Conservation (phyloP, 1,140 invertebrate genomes). For the Hycleus cichorii region DNA sequence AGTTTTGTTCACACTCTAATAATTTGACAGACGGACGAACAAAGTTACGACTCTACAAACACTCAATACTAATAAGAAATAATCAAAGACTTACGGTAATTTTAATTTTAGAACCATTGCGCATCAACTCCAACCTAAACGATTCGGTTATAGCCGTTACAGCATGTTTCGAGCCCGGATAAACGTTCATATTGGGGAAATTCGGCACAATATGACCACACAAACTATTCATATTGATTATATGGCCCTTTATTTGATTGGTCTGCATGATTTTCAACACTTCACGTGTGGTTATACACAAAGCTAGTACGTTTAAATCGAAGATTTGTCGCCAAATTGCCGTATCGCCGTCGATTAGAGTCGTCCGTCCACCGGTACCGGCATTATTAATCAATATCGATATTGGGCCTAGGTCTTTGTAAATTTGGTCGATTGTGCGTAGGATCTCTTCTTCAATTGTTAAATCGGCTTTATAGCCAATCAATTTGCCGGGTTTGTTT, state of each 20-base stretch:
- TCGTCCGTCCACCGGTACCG: conserved; percentile 34
- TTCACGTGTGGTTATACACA: conserved; percentile 48
- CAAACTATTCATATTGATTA: conserved; percentile 46
- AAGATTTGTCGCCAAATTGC: conserved; percentile 33
- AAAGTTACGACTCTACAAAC: background rate
- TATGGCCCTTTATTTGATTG: conserved; percentile 30
- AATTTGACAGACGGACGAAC: background rate
- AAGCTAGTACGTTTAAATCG: conserved; percentile 51
- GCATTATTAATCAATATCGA: conserved; percentile 64
- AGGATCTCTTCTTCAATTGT: conserved; percentile 50
- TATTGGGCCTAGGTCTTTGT: conserved; percentile 49
- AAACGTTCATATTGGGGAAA: conserved; percentile 42
- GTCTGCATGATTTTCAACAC: conserved; percentile 49
- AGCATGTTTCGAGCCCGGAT: conserved; percentile 53
- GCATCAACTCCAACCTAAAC: conserved; percentile 45
- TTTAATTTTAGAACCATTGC: conserved; percentile 42
- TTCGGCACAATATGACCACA: conserved; percentile 41
- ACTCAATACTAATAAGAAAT: too few species aligned
- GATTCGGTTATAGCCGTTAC: conserved; percentile 52
- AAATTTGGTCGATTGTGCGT: conserved; percentile 48
- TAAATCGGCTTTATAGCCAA: conserved; percentile 33
- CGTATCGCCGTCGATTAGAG: conserved; percentile 23
- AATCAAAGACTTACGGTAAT: conserved; percentile 35
- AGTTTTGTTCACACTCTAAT: too few species aligned
- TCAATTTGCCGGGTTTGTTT: conserved; percentile 7